These are phyloP conservation scores for Alfaro cultratus DNA, from an alignment of 2,797 vertebrate species.

Conservation along the genomic window DNA sequence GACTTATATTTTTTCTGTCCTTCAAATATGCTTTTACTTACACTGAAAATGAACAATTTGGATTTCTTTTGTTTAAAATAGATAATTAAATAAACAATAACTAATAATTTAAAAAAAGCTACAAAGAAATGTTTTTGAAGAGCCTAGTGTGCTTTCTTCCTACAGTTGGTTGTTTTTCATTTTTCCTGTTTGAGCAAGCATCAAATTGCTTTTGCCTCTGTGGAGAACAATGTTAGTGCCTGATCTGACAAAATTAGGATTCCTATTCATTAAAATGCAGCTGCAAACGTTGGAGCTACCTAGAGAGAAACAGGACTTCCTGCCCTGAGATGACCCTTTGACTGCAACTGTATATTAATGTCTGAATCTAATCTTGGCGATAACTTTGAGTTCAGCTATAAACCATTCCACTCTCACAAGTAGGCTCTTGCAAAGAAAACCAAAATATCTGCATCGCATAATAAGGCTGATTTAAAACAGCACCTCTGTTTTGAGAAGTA, in stretches of 20 bases:
- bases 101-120: background rate
- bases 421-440: background rate
- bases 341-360: background rate
- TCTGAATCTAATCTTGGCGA: background rate
- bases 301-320: background rate
- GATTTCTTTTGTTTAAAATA: background rate
- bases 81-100: background rate
- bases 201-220: background rate
- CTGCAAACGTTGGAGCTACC: background rate
- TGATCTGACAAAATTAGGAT: background rate
- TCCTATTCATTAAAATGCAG: background rate
- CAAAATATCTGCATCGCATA: background rate
- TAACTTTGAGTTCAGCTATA: background rate
- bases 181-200: background rate
- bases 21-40: too few species aligned
- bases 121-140: too few species aligned
- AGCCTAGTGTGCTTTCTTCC: background rate
- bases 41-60: background rate
- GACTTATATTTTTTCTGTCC: too few species aligned
- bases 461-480: background rate
- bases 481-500: background rate
- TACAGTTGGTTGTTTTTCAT: background rate
- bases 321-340: background rate
- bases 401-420: background rate
- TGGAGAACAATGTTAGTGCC: background rate